Conservation (phyloP, 2,113 vertebrate genomes). For the Scomber scombrus region DNA sequence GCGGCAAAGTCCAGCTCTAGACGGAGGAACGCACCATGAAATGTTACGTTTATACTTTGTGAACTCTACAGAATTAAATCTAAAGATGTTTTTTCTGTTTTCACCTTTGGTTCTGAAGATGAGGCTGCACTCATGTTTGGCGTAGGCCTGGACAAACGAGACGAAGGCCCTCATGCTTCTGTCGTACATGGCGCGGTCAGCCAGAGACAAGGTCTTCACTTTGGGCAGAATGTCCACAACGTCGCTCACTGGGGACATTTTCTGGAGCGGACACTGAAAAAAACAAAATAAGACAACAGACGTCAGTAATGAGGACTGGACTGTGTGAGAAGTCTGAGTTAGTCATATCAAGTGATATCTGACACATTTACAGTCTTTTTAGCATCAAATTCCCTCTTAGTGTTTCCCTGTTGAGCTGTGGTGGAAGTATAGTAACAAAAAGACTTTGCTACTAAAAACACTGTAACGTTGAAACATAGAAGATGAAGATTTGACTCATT, state of each 20-base stretch:
- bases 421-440: too few relatives aligned
- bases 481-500: too few relatives aligned
- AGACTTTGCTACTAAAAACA: too few relatives aligned
- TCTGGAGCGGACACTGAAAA: constrained; percentile 92
- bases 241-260: constrained; percentile 81
- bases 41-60: background rate
- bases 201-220: constrained; percentile 87
- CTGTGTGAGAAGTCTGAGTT: too few relatives aligned
- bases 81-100: fast-evolving
- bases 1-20: constrained; percentile 92
- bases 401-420: too few relatives aligned
- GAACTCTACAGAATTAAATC: fast-evolving
- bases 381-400: too few relatives aligned
- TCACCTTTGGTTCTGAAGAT: constrained; percentile 97
- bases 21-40: background rate
- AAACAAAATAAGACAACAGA: background rate
- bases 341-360: too few relatives aligned
- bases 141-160: constrained; percentile 92
- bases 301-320: too few relatives aligned
- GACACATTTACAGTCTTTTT: too few relatives aligned
- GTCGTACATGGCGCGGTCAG: constrained; percentile 93
- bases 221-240: constrained; percentile 90
- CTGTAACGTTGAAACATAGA: too few relatives aligned
- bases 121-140: constrained; percentile 95
- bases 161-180: constrained; percentile 94